Base-by-base conservation (phyloP, 2,113 vertebrate genomes). In the Semicossyphus pulcher region DNA sequence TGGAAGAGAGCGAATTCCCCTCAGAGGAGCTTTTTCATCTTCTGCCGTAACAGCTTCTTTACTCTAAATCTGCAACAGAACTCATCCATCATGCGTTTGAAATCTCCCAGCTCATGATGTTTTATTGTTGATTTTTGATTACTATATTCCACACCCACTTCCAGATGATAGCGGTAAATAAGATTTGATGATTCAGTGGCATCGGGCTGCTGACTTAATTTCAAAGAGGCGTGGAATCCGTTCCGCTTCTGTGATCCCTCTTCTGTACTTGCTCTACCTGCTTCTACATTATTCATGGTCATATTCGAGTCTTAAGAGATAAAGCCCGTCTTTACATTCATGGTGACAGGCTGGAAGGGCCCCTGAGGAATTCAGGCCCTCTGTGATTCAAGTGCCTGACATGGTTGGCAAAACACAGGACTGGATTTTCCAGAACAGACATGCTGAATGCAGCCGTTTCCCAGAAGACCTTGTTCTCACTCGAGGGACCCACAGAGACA, bases 381-480 rank as follows among this genome's bases (percentile, higher is more conserved):
- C 48, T 78, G 76, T 76, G 89, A 82, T 87, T 88, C 89, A 89
- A 83, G 77, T 76, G 60, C 56, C 83, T 81, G 88, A 85, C 85
- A 91, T 76, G 89, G 76, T 80, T 90, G 88, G 84, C 37, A 78
- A 84, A 87, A 88, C 81, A 78, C 59, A 78, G 47, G 79, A 76
- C 76, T 86, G 82, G 58, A 86, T 86, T 87, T 82, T 66, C 53
- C 31, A 52, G 39, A 70, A 57, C 73, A 83, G 70, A 83, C 57
- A 21, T 26, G 79, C 32, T 49, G 76, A 77, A 82, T 80, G 59
- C 68, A 64, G 31, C 68, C 72, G 78, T 88, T 86, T 85, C 89
- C 89, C 88, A 74, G 31, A 85, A 85, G 86, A 59, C 84, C 37
- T 58, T 60, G 47, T 70, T 6, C 60, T 85, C 76, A 80, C 82